Evolutionary conservation across 2,113 vertebrate species (phyloP).

Genomic region (Corydoras sp.): DNA sequence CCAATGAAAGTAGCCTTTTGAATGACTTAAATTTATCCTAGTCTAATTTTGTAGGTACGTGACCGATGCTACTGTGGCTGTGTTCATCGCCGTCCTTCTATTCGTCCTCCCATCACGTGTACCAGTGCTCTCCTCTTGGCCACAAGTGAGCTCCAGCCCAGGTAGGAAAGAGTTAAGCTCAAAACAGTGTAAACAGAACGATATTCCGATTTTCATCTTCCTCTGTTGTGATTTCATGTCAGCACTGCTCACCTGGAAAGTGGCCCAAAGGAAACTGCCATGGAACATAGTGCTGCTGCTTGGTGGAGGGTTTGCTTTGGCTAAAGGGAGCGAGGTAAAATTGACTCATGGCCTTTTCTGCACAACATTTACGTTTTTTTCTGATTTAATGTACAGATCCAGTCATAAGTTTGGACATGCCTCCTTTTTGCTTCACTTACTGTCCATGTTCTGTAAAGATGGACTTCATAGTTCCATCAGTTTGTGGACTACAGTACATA

Average conservation of each 20-base stretch:
- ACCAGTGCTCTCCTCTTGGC: constrained; percentile 66
- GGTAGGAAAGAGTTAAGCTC: constrained; percentile 40
- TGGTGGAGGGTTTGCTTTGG: constrained; percentile 94
- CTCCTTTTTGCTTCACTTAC: too few species aligned
- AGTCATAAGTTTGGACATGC: too few species aligned
- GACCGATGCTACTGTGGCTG: constrained; percentile 79
- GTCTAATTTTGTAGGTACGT: constrained; percentile 66
- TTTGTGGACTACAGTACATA: too few species aligned
- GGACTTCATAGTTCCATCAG: too few species aligned
- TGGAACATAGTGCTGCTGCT: constrained; percentile 93
- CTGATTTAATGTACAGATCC: too few species aligned
- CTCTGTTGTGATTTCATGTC: constrained; percentile 14
- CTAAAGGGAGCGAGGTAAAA: constrained; percentile 86
- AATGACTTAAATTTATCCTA: too few species aligned
- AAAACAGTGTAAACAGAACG: too few species aligned
- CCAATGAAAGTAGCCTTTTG: too few species aligned
- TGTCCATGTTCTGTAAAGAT: too few species aligned
- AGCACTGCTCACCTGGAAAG: constrained; percentile 83
- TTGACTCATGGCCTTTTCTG: neutral
- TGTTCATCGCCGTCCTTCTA: constrained; percentile 78
- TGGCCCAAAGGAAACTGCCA: constrained; percentile 82
- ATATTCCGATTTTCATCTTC: too few species aligned
- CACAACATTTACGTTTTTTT: too few species aligned
- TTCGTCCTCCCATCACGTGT: constrained; percentile 82
- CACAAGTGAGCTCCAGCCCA: constrained; percentile 51